Conservation (phyloP, 2,113 vertebrate genomes). For the Takifugu flavidus region DNA sequence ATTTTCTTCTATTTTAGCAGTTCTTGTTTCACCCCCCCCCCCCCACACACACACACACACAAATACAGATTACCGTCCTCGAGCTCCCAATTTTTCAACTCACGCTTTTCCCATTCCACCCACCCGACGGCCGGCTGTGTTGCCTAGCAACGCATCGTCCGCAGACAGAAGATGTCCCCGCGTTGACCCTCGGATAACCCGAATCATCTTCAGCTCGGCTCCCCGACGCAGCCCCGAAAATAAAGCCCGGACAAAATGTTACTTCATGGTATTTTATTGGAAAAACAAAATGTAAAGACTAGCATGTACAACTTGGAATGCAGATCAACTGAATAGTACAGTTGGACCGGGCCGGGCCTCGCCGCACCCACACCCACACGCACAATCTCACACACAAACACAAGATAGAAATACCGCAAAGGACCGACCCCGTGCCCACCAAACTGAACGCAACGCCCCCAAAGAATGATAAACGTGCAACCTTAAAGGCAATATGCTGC, state of each 20-base stretch:
- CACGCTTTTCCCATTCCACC: constrained; percentile 35
- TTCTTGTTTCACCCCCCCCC: neutral
- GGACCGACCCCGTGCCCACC: constrained; percentile 50
- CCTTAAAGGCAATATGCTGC: constrained; percentile 30
- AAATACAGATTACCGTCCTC: constrained; percentile 25
- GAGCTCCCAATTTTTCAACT: constrained; percentile 24
- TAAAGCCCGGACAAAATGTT: constrained; percentile 7
- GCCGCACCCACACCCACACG: constrained; percentile 43
- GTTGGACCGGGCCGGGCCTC: constrained; percentile 68
- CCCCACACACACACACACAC: neutral
- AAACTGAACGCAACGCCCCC: constrained; percentile 35
- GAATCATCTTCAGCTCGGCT: neutral
- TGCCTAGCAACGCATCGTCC: constrained; percentile 58
- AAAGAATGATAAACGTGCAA: constrained; percentile 23
- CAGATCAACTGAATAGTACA: constrained; percentile 89
- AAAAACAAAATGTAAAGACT: constrained; percentile 90
- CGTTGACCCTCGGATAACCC: neutral
- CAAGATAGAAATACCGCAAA: constrained; percentile 60
- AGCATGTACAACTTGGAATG: constrained; percentile 99
- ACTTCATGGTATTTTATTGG: constrained; percentile 92
- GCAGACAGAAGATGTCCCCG: constrained; percentile 27
- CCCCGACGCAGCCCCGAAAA: neutral
- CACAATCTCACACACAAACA: constrained; percentile 41
- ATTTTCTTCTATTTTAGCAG: constrained; percentile 2
- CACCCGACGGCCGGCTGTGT: constrained; percentile 43